A percentile compares a stretch with the other conserved stretches of the same genome.
phyloP scores from a whole-genome alignment of 2,797 vertebrate species.

The Chelonia mydas region DNA sequence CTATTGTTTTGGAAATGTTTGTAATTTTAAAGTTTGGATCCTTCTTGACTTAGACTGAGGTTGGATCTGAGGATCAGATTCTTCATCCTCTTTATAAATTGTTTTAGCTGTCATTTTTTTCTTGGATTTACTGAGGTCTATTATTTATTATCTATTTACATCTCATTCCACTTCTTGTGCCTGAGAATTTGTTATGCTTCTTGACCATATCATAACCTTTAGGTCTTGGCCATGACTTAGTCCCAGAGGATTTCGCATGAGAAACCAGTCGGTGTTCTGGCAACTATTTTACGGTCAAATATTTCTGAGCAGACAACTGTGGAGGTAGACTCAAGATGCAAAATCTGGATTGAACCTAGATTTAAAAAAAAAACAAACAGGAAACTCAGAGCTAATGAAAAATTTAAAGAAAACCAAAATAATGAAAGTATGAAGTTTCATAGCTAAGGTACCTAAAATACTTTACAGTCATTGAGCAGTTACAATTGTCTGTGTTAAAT shows the following conservation, averaged over 20 bases:
- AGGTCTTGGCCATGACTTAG: not conserved
- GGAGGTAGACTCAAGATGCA: not conserved
- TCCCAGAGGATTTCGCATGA: not conserved
- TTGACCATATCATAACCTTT: not conserved
- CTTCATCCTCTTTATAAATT: accelerated
- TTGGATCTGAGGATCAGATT: not conserved
- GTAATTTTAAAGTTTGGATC: not conserved
- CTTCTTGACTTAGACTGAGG: not conserved
- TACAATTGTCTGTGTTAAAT: not conserved
- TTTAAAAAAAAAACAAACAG: not conserved
- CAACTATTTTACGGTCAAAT: not conserved
- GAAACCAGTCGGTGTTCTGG: not conserved
- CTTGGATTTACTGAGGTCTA: not conserved
- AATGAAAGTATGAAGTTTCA: not conserved
- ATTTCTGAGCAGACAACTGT: not conserved
- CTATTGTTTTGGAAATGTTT: not conserved
- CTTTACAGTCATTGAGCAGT: not conserved
- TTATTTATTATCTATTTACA: not conserved
- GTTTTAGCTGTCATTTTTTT: not conserved
- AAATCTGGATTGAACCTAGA: not conserved
- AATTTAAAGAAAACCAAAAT: not conserved
- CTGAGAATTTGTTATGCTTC: not conserved
- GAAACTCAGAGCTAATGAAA: not conserved
- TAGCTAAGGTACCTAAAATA: not conserved
- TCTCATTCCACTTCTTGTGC: not conserved